Evolutionary conservation across 1,140 invertebrate species (phyloP).

Genomic region (Drosophila bocki): DNA sequence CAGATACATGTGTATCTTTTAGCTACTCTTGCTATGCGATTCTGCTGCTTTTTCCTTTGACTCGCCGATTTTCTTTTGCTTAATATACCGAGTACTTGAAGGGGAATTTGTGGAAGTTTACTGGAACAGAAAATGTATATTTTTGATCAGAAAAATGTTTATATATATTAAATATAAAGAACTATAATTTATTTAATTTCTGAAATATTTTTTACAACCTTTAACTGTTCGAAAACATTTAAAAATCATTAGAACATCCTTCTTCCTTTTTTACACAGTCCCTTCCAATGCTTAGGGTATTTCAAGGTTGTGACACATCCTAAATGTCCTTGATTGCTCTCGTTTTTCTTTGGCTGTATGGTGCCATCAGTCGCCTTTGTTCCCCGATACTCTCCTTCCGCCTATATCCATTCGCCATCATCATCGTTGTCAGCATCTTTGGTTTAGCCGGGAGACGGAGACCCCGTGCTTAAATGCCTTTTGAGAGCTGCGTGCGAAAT

Average conservation of each 20-base stretch:
- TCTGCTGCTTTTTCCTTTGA: constrained; percentile 19
- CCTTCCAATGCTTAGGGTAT: neutral
- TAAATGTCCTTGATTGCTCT: constrained; percentile 50
- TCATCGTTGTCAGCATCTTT: constrained; percentile 43
- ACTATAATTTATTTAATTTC: too few species aligned
- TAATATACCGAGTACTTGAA: neutral
- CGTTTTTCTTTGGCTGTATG: constrained; percentile 37
- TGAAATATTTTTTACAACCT: neutral
- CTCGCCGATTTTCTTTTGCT: constrained; percentile 34
- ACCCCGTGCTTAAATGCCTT: constrained; percentile 63
- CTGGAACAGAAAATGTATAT: neutral
- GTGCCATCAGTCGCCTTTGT: constrained; percentile 28
- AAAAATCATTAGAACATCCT: neutral
- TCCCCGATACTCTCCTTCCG: constrained; percentile 4
- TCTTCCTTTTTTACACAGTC: neutral
- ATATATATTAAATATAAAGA: neutral
- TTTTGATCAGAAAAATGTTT: neutral
- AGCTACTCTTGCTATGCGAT: constrained; percentile 48
- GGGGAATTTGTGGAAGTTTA: too few species aligned
- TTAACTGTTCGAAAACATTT: neutral
- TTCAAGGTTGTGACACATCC: neutral
- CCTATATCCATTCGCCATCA: constrained; percentile 28
- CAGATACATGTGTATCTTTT: constrained; percentile 58
- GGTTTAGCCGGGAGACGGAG: constrained; percentile 15
- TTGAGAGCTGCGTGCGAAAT: constrained; percentile 76